These are phyloP conservation scores for Yponomeuta cagnagella DNA, from an alignment of 2,888 invertebrate genomes.

Conservation along the genomic window DNA sequence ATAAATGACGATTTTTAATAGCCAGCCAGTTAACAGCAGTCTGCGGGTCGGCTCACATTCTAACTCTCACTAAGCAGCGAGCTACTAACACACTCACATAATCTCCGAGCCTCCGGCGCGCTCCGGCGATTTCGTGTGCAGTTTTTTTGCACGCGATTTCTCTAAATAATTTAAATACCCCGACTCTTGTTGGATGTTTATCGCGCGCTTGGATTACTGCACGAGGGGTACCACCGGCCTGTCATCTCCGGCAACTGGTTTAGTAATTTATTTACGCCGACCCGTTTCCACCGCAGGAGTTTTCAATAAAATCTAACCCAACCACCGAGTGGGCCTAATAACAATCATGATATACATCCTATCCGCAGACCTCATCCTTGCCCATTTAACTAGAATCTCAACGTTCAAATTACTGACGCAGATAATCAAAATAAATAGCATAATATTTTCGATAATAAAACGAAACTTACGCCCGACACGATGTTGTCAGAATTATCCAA, in stretches of 20 bases:
- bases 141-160: slow-evolving; percentile 66
- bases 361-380: slow-evolving; percentile 17
- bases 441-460: background rate
- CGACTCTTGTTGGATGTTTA: slow-evolving; percentile 16
- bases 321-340: slow-evolving; percentile 2
- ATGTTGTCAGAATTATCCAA: slow-evolving; percentile 58
- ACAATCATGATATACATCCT: background rate
- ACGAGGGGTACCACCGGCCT: slow-evolving; percentile 6
- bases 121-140: slow-evolving; percentile 67
- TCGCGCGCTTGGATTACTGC: background rate
- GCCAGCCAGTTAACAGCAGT: background rate
- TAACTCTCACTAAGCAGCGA: slow-evolving; percentile 19
- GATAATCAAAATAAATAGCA: too few relatives aligned
- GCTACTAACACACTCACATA: slow-evolving; percentile 19
- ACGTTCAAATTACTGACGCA: too few relatives aligned
- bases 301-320: slow-evolving; percentile 11
- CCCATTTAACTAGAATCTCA: background rate
- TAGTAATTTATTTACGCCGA: slow-evolving; percentile 10
- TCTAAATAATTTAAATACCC: slow-evolving; percentile 74
- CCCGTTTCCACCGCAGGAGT: background rate
- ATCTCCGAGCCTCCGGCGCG: slow-evolving; percentile 31
- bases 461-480: slow-evolving; percentile 52
- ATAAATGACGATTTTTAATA: background rate
- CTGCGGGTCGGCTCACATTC: slow-evolving; percentile 10
- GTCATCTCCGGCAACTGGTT: slow-evolving; percentile 12